phyloP scores from a whole-genome alignment of 2,888 invertebrate species.

The Cordilura impudica region DNA sequence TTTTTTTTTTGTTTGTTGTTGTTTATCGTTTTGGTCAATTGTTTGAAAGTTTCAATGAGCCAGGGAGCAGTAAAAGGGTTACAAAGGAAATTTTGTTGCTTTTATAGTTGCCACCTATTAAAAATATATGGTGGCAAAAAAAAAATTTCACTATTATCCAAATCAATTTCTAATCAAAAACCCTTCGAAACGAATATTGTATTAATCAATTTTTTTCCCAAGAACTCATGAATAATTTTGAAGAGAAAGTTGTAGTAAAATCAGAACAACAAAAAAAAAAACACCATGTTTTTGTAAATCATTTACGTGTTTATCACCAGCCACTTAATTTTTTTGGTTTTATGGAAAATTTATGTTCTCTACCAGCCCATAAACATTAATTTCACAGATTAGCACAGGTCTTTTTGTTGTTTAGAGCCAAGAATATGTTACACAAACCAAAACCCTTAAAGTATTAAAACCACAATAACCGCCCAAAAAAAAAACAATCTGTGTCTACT shows the following conservation, averaged over 20 bases:
- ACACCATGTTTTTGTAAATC: background rate
- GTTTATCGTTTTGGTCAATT: conserved; percentile 45
- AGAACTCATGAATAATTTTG: background rate
- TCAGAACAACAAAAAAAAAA: too few relatives aligned
- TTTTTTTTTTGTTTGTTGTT: conserved; percentile 6
- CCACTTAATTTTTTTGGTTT: background rate
- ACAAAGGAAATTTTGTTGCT: background rate
- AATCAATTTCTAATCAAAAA: too few relatives aligned
- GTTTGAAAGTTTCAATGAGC: conserved; percentile 23
- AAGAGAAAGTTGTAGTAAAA: background rate
- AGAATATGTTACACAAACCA: conserved; percentile 14
- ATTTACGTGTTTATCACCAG: background rate
- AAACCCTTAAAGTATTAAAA: conserved; percentile 63
- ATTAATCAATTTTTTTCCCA: too few relatives aligned
- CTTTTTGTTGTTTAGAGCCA: conserved; percentile 1
- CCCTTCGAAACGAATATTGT: too few relatives aligned
- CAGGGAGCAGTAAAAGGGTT: conserved; percentile 13
- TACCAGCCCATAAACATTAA: conserved; percentile 69
- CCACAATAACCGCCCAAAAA: conserved; percentile 68
- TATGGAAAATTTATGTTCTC: background rate
- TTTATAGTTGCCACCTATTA: background rate
- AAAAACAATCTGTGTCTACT: conserved; percentile 42
- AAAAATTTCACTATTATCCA: too few relatives aligned
- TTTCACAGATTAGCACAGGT: conserved; percentile 69
- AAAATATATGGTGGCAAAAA: too few relatives aligned